Percentiles rank a stretch among this genome's conserved stretches.
Conservation (phyloP, 2,113 vertebrate species). For the Prolemur simus region DNA sequence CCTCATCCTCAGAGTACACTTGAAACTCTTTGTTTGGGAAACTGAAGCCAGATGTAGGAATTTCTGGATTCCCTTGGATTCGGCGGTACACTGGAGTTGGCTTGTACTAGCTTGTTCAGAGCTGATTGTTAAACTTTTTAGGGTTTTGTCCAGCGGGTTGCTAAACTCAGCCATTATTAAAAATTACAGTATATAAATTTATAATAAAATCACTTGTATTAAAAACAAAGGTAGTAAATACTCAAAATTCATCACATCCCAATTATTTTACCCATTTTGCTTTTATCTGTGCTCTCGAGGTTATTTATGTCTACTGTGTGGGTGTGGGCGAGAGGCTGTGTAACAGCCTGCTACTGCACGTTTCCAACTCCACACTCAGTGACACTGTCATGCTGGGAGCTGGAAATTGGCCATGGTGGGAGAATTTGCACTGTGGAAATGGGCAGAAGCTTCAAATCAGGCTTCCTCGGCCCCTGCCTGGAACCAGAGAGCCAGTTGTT, state of each 20-base stretch:
- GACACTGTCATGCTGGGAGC: background rate
- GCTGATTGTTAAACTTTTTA: background rate
- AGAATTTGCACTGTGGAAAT: background rate
- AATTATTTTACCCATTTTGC: background rate
- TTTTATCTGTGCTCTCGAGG: background rate
- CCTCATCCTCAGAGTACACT: background rate
- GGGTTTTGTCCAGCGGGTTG: constrained; percentile 32
- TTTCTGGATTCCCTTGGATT: background rate
- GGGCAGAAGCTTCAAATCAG: background rate
- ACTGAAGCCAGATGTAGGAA: background rate
- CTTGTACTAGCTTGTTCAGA: background rate
- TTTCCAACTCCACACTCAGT: background rate
- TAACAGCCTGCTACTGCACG: background rate
- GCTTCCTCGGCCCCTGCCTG: background rate
- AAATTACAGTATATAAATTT: background rate
- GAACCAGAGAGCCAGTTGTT: background rate
- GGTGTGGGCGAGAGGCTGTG: background rate
- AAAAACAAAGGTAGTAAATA: background rate
- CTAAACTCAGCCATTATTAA: constrained; percentile 14
- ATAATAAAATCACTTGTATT: background rate
- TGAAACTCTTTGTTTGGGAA: background rate
- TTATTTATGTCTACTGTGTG: background rate
- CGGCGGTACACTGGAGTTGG: too few relatives aligned
- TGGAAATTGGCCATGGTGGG: background rate
- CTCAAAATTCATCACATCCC: background rate